These are phyloP conservation scores for Eugnorisma glareosa DNA, from an alignment of 2,888 invertebrate species.

Conservation along the genomic window DNA sequence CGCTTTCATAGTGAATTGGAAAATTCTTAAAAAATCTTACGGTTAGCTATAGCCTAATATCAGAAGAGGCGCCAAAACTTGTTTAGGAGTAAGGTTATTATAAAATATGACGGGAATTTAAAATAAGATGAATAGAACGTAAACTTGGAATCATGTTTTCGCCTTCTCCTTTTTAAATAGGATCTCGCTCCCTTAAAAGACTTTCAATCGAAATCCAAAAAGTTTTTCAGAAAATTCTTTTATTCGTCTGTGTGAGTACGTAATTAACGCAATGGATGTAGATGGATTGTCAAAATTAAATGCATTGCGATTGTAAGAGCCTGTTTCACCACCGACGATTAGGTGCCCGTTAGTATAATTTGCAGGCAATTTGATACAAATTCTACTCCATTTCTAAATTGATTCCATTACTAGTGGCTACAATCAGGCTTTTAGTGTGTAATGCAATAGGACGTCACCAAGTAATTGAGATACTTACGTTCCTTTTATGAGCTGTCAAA, in stretches of 20 bases:
- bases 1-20: slow-evolving; percentile 21
- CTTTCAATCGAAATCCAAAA: background rate
- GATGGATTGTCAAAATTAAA: background rate
- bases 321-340: too few species aligned
- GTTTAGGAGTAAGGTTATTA: background rate
- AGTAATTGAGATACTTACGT: background rate
- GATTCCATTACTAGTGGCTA: background rate
- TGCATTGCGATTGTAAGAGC: background rate
- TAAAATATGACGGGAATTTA: background rate
- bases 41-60: background rate
- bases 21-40: background rate
- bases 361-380: too few species aligned
- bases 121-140: background rate
- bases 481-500: background rate
- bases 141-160: background rate
- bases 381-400: background rate
- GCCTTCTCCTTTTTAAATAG: background rate
- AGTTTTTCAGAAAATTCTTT: background rate
- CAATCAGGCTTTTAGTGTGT: too few species aligned
- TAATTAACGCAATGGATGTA: background rate
- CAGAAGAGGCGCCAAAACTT: background rate
- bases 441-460: background rate
- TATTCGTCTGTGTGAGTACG: background rate
- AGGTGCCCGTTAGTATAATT: too few species aligned
- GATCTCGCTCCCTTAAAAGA: background rate